A percentile compares a stretch with the other conserved stretches of the same genome.
These are phyloP conservation scores for Belonocnema kinseyi DNA, from an alignment of 1,140 invertebrate genomes.

Conservation along the genomic window DNA sequence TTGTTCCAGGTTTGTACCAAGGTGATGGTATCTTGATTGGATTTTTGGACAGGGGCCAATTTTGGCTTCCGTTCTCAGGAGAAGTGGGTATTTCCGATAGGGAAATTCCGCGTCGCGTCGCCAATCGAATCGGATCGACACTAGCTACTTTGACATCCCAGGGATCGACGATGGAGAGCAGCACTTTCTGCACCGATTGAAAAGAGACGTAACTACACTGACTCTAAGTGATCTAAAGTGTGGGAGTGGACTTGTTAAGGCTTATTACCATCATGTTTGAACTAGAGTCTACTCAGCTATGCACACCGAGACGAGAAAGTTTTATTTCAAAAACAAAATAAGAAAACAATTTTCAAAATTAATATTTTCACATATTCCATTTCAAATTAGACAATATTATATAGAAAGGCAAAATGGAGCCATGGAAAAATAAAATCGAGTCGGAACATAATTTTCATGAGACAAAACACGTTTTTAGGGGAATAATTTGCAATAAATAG, in stretches of 20 bases:
- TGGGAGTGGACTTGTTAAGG: slow-evolving; percentile 61
- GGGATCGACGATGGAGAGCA: slow-evolving; percentile 72
- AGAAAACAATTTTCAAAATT: background rate
- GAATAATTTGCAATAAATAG: too few relatives aligned
- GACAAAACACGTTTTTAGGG: too few relatives aligned
- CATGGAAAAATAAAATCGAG: too few relatives aligned
- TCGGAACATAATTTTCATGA: too few relatives aligned
- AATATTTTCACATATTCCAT: too few relatives aligned
- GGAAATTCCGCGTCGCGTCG: slow-evolving; percentile 59
- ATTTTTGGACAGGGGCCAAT: slow-evolving; percentile 27
- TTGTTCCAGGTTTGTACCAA: slow-evolving; percentile 67
- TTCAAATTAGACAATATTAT: too few relatives aligned
- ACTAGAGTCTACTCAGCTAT: slow-evolving; percentile 9
- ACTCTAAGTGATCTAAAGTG: slow-evolving; percentile 36
- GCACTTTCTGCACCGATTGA: slow-evolving; percentile 68
- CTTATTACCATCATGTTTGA: slow-evolving; percentile 51
- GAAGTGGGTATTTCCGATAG: slow-evolving; percentile 49
- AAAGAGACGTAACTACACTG: slow-evolving; percentile 43
- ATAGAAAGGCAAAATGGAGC: too few relatives aligned
- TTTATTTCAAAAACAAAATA: background rate
- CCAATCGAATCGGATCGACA: slow-evolving; percentile 66
- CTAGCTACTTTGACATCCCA: slow-evolving; percentile 73
- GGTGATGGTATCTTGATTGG: slow-evolving; percentile 63
- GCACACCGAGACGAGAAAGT: background rate
- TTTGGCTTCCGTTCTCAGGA: slow-evolving; percentile 41